Conservation (phyloP, 2,888 invertebrate species). For the Aporophyla lueneburgensis region DNA sequence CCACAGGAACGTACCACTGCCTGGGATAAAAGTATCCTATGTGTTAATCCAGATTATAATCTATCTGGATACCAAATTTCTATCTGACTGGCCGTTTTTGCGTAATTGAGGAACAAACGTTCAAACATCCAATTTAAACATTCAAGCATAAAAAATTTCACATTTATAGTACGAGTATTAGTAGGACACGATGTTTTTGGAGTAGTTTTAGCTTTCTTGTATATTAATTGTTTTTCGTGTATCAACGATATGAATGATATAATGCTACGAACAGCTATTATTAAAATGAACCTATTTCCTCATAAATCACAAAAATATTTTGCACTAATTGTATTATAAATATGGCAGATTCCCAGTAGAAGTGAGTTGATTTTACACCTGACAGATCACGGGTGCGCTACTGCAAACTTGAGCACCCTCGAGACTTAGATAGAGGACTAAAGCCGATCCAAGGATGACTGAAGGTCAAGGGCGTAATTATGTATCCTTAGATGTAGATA, state of each 20-base stretch:
- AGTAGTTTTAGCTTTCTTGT: neutral
- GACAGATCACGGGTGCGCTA: constrained; percentile 45
- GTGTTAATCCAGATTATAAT: too few species aligned
- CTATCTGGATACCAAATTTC: too few species aligned
- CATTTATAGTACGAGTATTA: too few species aligned
- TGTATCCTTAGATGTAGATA: constrained; percentile 34
- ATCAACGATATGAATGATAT: neutral
- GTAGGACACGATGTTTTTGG: neutral
- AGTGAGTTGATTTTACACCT: constrained; percentile 55
- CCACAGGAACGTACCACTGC: too few species aligned
- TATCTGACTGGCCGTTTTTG: too few species aligned
- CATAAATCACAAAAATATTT: constrained; percentile 17
- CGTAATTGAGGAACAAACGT: too few species aligned
- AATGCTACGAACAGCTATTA: neutral
- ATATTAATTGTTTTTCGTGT: neutral
- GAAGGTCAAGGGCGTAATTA: constrained; percentile 52
- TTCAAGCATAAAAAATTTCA: too few species aligned
- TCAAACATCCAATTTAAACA: too few species aligned
- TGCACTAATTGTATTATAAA: constrained; percentile 19
- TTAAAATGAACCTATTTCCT: neutral
- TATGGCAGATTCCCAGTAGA: constrained; percentile 27
- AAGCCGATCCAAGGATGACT: constrained; percentile 40
- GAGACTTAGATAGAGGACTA: constrained; percentile 41
- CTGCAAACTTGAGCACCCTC: constrained; percentile 52
- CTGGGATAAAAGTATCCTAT: too few species aligned